phyloP scores from a whole-genome alignment of 2,888 invertebrate species.

The Gasteruption jaculator region DNA sequence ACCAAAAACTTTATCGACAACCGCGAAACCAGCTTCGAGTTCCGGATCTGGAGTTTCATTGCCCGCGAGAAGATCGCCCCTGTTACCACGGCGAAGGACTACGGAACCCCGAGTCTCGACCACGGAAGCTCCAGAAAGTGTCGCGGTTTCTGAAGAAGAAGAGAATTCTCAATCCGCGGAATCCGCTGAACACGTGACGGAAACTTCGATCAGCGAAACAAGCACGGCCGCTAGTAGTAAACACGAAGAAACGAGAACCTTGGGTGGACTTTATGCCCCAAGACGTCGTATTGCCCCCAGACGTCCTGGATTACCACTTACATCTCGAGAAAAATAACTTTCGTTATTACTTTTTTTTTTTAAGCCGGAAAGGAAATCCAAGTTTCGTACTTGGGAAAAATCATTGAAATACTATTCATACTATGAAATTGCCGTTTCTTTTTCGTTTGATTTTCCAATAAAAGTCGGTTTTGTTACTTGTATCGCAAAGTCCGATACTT shows the following conservation, averaged over 20 bases:
- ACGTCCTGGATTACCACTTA: slow-evolving; percentile 52
- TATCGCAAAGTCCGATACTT: too few species aligned
- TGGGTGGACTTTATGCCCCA: slow-evolving; percentile 63
- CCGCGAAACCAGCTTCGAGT: slow-evolving; percentile 34
- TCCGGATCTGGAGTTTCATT: slow-evolving; percentile 34
- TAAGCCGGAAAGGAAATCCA: too few species aligned
- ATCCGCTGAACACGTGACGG: slow-evolving; percentile 24
- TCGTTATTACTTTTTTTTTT: too few species aligned
- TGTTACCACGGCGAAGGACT: slow-evolving; percentile 43
- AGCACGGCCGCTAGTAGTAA: slow-evolving; percentile 41
- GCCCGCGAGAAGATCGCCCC: slow-evolving; percentile 39
- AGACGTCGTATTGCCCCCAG: slow-evolving; percentile 63
- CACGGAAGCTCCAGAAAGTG: slow-evolving; percentile 25
- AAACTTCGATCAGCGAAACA: slow-evolving; percentile 30
- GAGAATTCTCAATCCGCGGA: slow-evolving; percentile 26
- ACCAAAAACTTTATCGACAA: slow-evolving; percentile 43
- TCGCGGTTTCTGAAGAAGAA: slow-evolving; percentile 28
- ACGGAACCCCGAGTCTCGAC: slow-evolving; percentile 40
- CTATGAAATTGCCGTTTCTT: too few species aligned
- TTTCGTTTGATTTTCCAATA: too few species aligned
- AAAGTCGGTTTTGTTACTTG: too few species aligned
- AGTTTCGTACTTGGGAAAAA: too few species aligned
- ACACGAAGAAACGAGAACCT: slow-evolving; percentile 42
- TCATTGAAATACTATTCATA: too few species aligned
- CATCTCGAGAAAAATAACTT: too few species aligned